These are phyloP conservation scores for Drosophila putrida DNA, from an alignment of 2,888 invertebrate species.

Conservation along the genomic window DNA sequence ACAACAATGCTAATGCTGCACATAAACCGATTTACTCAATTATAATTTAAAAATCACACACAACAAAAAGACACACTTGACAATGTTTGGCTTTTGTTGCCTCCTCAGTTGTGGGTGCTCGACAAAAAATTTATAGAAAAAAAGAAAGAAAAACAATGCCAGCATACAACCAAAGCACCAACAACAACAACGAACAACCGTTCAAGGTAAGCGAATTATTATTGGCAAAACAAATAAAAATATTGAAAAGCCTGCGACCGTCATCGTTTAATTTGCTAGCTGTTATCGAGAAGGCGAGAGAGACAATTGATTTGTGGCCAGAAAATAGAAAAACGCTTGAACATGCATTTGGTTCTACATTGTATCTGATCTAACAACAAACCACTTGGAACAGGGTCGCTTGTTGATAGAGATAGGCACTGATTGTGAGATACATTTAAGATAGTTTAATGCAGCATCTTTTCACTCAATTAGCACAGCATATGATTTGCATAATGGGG, in stretches of 20 bases:
- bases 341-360: conserved; percentile 57
- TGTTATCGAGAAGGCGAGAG: conserved; percentile 37
- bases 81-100: conserved; percentile 23
- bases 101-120: conserved; percentile 45
- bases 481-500: conserved; percentile 68
- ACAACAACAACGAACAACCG: conserved; percentile 15
- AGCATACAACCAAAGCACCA: conserved; percentile 1
- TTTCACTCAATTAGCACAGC: conserved; percentile 70
- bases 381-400: conserved; percentile 4
- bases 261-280: conserved; percentile 65
- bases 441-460: conserved; percentile 26
- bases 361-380: conserved; percentile 13
- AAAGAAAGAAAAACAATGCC: conserved; percentile 9
- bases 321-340: conserved; percentile 44
- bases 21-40: conserved; percentile 80
- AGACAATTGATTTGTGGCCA: conserved; percentile 41
- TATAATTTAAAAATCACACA: conserved; percentile 64
- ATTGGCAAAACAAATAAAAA: conserved; percentile 10
- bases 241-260: conserved; percentile 51
- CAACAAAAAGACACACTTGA: conserved; percentile 12
- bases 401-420: conserved; percentile 10
- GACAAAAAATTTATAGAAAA: conserved; percentile 30
- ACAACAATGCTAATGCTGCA: conserved; percentile 70
- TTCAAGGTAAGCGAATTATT: conserved; percentile 57
- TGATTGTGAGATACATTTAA: conserved; percentile 18